A percentile compares a stretch with the other conserved stretches of the same genome.
Evolutionary conservation across 2,888 invertebrate species (phyloP).

Genomic region (Glaucopsyche alexis): DNA sequence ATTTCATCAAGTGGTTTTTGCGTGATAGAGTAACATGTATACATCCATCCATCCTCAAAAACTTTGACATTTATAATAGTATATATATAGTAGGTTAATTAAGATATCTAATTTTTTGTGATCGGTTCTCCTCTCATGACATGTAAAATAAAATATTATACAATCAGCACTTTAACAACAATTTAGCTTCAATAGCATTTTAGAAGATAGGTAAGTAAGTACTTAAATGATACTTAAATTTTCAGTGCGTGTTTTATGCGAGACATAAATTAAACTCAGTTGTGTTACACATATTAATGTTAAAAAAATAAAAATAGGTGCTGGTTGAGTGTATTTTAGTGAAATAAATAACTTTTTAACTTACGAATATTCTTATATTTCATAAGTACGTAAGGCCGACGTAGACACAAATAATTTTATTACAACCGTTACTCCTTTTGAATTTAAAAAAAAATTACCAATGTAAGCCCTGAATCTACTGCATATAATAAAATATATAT

Average conservation of each 20-base stretch:
- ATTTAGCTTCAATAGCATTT: constrained; percentile 52
- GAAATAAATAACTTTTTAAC: neutral
- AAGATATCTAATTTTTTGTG: too few relatives aligned
- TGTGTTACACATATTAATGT: neutral
- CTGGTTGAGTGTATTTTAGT: neutral
- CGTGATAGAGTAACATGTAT: too few relatives aligned
- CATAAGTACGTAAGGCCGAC: neutral
- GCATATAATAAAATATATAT: neutral
- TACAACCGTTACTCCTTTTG: constrained; percentile 1
- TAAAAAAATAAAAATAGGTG: neutral
- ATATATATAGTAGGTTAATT: too few relatives aligned
- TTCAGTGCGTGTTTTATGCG: neutral
- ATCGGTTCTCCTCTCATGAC: too few relatives aligned
- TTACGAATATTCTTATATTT: neutral
- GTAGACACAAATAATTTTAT: neutral
- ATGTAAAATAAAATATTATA: too few relatives aligned
- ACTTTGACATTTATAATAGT: too few relatives aligned
- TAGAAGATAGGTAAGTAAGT: constrained; percentile 28
- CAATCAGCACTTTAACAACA: constrained; percentile 45
- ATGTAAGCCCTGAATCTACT: neutral
- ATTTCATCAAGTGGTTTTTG: too few relatives aligned
- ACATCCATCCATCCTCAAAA: too few relatives aligned
- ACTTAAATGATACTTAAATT: neutral
- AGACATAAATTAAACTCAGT: constrained; percentile 4
- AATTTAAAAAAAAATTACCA: neutral